Evolutionary conservation across 2,888 invertebrate genomes (phyloP), one percentile per base, ranked within the genome.

Genomic region (Cylindroiulus punctatus): DNA sequence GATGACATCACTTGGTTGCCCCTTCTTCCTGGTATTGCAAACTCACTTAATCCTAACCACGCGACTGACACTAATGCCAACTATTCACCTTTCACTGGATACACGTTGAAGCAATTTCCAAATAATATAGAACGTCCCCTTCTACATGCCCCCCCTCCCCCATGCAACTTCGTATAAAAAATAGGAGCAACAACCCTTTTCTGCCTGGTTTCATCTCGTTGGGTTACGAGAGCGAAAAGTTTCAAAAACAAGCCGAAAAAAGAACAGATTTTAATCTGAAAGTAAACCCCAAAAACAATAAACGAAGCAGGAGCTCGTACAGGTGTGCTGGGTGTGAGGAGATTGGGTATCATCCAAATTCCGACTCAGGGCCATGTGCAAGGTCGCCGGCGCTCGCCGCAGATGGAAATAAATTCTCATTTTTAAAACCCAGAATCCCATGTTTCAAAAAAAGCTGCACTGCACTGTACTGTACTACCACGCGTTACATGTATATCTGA

Each of bases 171-270:
- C n/a, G 17, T 52, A 36, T 36, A 52, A 52, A 52, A 52, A 52
- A 17, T 17, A 52, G n/a, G 52, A 52, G 52, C 52, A 52, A 52
- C 52, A 52, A 52, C 52, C 52, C 52, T 52, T 52, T 52, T 19
- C 52, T n/a, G n/a, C 52, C 52, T n/a, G 52, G 52, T 52, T 52
- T 52, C 52, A n/a, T 52, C 19, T 52, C 52, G 52, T 52, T 52
- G n/a, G 52, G 52, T 52, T 52, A 52, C 19, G 17, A n/a, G 52
- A 17, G 52, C 52, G 19, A 19, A 52, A 52, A 17, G 17, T n/a
- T 52, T 52, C 5, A 52, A 52, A 52, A 52, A 52, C 52, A 52
- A 52, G n/a, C 19, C n/a, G 52, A 52, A 52, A 52, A 36, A 52
- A 52, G n/a, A 52, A 52, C 52, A 47, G 52, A 52, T 52, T 52